Evolutionary conservation across 2,797 vertebrate genomes (phyloP), one percentile per base, ranked within the genome.

Genomic region (Gymnocypris eckloni): DNA sequence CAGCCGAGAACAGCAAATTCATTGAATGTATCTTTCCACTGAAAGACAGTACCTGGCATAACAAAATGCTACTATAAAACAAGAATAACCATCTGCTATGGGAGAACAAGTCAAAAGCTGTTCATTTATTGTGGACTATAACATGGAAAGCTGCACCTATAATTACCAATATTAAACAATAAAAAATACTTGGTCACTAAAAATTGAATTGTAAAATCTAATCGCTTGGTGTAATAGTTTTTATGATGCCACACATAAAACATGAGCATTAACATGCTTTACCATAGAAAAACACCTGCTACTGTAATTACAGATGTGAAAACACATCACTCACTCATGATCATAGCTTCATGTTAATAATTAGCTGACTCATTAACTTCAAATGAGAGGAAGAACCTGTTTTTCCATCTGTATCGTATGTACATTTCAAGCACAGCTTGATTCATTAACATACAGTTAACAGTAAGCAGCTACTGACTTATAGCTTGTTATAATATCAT

Each of bases 271-370:
- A 69, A 69, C 25, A 64, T 64, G 41, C 41, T 41, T 6, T 41
- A 41, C 1, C n/a, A 64, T 64, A 64, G 6, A 66, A 4, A 50
- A 64, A 39, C 66, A 20, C 66, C 33, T 67, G 16, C 66, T 64
- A 20, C 72, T 39, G 50, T 56, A 33, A 77, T 56, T 59, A 59
- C 52, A 41, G 75, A 59, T 77, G 20, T 77, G 75, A 41, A 77
- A 77, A 77, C 33, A 37, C 73, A 56, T n/a, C 11, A 59, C 12
- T 50, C 13, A 50, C n/a, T 39, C 52, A 52, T 52, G 72, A 72
- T 48, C 71, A 33, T 28, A 45, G 18, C 15, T 52, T 75, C 25
- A 50, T 52, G 72, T 37, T 37, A 59, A 61, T 81, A 16, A 70
- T 81, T 16, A 41, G 22, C 33, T 2, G 33, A 70, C 13, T 81